Conservation (phyloP, 2,888 invertebrate species). For the Idaea dimidiata region DNA sequence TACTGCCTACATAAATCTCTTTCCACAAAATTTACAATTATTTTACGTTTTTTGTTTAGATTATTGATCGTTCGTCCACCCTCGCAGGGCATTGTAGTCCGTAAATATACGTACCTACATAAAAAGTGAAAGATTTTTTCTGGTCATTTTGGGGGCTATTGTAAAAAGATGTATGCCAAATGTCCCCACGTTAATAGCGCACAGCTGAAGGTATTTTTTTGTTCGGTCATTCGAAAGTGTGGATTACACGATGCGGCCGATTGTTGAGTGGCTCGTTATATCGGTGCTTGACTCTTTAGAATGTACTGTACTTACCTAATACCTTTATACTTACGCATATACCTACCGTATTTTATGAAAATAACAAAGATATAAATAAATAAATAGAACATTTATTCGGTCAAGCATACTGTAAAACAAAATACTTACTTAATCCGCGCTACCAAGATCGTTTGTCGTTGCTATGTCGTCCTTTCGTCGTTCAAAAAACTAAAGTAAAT, state of each 20-base stretch:
- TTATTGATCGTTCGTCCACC: slow-evolving; percentile 77
- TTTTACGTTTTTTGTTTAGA: slow-evolving; percentile 66
- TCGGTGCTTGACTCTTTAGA: background rate
- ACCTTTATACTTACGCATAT: background rate
- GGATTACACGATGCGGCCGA: slow-evolving; percentile 41
- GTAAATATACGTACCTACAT: slow-evolving; percentile 19
- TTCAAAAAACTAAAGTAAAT: no score
- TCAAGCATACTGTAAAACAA: no score
- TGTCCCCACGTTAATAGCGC: slow-evolving; percentile 67
- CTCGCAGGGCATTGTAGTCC: slow-evolving; percentile 68
- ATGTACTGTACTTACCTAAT: background rate
- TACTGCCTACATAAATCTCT: slow-evolving; percentile 74
- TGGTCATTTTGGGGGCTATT: slow-evolving; percentile 72
- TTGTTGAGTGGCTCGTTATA: slow-evolving; percentile 8
- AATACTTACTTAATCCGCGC: no score
- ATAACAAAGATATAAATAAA: background rate
- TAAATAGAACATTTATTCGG: no score
- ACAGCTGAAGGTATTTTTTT: slow-evolving; percentile 58
- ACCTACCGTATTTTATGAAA: background rate
- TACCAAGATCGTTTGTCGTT: no score
- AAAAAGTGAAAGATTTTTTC: slow-evolving; percentile 72
- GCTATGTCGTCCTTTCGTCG: no score
- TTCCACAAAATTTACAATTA: slow-evolving; percentile 73
- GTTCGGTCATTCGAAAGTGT: slow-evolving; percentile 44
- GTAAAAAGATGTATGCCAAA: slow-evolving; percentile 70